These are phyloP conservation scores for Orientallactaga sibirica DNA, from an alignment of 2,797 vertebrate genomes.

Conservation along the genomic window DNA sequence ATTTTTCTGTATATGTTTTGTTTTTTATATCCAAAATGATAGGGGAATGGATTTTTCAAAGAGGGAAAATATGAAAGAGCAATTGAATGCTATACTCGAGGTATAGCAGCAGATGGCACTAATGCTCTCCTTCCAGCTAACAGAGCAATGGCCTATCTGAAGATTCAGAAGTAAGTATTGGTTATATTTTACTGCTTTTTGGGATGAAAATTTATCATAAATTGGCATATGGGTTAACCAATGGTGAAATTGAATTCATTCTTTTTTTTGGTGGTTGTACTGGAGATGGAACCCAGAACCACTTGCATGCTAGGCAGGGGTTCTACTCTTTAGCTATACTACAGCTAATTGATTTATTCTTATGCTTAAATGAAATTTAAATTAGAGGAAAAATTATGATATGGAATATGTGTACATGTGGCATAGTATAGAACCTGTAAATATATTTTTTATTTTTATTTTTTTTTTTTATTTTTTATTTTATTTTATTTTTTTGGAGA, in stretches of 20 bases:
- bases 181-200: slow-evolving; percentile 8
- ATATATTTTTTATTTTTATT: too few species aligned
- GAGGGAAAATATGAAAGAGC: slow-evolving; percentile 96
- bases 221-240: neutral
- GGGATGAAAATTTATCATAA: slow-evolving; percentile 39
- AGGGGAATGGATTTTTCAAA: slow-evolving; percentile 99
- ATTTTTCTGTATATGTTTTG: neutral
- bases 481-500: too few species aligned
- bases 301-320: too few species aligned
- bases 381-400: neutral
- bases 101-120: slow-evolving; percentile 93
- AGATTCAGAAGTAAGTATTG: slow-evolving; percentile 92
- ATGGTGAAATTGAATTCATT: slow-evolving; percentile 22
- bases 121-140: slow-evolving; percentile 97
- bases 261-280: too few species aligned
- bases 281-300: too few species aligned
- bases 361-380: slow-evolving; percentile 9
- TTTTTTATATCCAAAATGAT: slow-evolving; percentile 57
- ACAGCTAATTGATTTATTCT: neutral
- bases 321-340: too few species aligned
- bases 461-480: too few species aligned
- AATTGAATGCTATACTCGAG: slow-evolving; percentile 94
- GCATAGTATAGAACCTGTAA: neutral
- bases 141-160: slow-evolving; percentile 97
- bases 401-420: neutral